These are phyloP conservation scores for Pterophyllum scalare DNA, from an alignment of 2,113 vertebrate genomes.

Conservation along the genomic window DNA sequence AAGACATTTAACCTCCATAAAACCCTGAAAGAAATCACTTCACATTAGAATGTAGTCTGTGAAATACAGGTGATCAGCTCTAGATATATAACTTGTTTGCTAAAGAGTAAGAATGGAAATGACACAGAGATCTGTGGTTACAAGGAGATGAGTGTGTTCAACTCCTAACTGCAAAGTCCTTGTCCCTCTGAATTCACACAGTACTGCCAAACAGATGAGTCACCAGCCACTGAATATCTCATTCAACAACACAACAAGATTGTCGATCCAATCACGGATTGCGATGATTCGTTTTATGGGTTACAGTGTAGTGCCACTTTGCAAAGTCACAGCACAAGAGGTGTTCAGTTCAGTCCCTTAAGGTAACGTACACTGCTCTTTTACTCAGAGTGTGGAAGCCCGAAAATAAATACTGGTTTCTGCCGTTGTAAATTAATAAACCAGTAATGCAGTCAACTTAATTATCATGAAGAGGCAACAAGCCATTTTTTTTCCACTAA, in stretches of 20 bases:
- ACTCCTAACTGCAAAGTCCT: not conserved
- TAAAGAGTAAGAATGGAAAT: too few relatives aligned
- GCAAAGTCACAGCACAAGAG: not conserved
- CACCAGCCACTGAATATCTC: not conserved
- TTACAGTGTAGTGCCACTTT: constrained; percentile 1
- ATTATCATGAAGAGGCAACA: not conserved
- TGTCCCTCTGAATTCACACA: not conserved
- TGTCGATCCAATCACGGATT: not conserved
- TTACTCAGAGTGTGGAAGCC: too few relatives aligned
- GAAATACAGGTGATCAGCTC: too few relatives aligned
- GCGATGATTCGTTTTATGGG: not conserved
- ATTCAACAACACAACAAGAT: not conserved
- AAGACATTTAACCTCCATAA: too few relatives aligned
- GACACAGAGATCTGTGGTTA: not conserved
- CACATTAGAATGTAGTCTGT: too few relatives aligned
- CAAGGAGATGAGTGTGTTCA: not conserved
- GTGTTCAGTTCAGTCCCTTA: not conserved
- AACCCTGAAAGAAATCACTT: too few relatives aligned
- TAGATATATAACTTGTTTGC: not conserved
- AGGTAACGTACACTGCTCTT: not conserved
- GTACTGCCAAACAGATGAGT: not conserved
- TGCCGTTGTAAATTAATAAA: not conserved
- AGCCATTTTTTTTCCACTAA: too few relatives aligned
- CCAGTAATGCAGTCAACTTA: not conserved
- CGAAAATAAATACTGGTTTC: not conserved